phyloP scores from a whole-genome alignment of 2,888 invertebrate species.

The Priocnemis perturbator region DNA sequence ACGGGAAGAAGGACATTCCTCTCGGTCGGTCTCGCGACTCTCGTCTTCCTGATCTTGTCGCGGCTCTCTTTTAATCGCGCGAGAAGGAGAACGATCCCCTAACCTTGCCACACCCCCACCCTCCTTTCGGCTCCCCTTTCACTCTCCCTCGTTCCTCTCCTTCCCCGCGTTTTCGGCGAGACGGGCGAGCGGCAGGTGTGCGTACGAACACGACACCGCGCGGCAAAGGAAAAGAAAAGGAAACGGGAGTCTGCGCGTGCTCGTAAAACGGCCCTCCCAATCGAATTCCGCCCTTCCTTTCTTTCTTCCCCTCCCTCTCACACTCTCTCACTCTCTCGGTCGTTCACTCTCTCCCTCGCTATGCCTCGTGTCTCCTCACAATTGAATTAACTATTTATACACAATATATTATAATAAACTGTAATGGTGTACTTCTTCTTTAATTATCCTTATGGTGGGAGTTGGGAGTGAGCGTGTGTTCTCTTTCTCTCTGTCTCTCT shows the following conservation, averaged over 20 bases:
- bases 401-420: slow-evolving; percentile 75
- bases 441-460: slow-evolving; percentile 58
- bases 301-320: slow-evolving; percentile 10
- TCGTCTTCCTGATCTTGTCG: slow-evolving; percentile 1
- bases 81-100: not conserved
- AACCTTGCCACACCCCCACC: too few relatives aligned
- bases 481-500: slow-evolving; percentile 14
- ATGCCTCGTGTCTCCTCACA: slow-evolving; percentile 43
- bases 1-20: too few relatives aligned
- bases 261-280: slow-evolving; percentile 6
- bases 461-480: slow-evolving; percentile 17
- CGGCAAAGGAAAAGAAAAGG: not conserved
- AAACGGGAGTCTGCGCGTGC: slow-evolving; percentile 6
- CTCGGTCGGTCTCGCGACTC: not conserved
- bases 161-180: slow-evolving; percentile 9
- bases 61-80: not conserved
- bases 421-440: slow-evolving; percentile 68
- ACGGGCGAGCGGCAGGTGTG: not conserved
- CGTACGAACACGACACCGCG: slow-evolving; percentile 4
- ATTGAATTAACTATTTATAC: slow-evolving; percentile 75
- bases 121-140: not conserved
- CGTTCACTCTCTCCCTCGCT: slow-evolving; percentile 20
- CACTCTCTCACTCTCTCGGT: slow-evolving; percentile 33
- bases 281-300: slow-evolving; percentile 24
- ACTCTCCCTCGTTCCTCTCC: slow-evolving; percentile 6